Evolutionary conservation across 2,888 invertebrate genomes (phyloP).

Genomic region (Oeneis ivallda): DNA sequence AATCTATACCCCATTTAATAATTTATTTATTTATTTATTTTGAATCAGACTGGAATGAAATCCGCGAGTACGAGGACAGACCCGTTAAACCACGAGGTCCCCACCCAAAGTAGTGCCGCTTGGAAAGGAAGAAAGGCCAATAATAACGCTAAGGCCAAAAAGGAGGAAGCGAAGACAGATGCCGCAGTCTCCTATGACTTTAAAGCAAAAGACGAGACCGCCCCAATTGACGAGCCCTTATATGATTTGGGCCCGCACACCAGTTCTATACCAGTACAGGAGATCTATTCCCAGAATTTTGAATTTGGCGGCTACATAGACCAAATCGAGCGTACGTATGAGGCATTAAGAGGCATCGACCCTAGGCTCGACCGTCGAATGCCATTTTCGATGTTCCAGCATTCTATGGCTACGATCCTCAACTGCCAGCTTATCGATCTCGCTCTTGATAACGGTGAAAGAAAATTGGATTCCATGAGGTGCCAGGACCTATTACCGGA

Average conservation of each 20-base stretch:
- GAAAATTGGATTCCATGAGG: neutral
- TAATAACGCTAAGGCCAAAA: too few species aligned
- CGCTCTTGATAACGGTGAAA: neutral
- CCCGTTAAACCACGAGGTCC: too few species aligned
- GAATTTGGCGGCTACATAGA: neutral
- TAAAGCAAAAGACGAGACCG: neutral
- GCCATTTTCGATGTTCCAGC: neutral
- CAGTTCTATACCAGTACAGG: neutral
- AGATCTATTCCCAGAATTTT: neutral
- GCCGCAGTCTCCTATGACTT: neutral
- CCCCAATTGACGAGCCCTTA: neutral
- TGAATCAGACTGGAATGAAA: too few species aligned
- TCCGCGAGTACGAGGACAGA: too few species aligned
- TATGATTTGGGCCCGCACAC: neutral
- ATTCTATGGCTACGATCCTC: neutral
- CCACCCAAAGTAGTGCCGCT: too few species aligned
- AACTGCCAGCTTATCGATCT: neutral
- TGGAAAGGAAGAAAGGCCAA: too few species aligned
- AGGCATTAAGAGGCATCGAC: neutral
- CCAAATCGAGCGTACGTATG: neutral
- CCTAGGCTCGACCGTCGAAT: neutral
- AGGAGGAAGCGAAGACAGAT: neutral
- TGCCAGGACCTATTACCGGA: too few species aligned
- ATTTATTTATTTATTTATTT: too few species aligned
- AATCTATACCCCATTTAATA: constrained; percentile 25